Evolutionary conservation across 2,797 vertebrate genomes (phyloP), one percentile per base, ranked within the genome.

Genomic region (Pangasius djambal): DNA sequence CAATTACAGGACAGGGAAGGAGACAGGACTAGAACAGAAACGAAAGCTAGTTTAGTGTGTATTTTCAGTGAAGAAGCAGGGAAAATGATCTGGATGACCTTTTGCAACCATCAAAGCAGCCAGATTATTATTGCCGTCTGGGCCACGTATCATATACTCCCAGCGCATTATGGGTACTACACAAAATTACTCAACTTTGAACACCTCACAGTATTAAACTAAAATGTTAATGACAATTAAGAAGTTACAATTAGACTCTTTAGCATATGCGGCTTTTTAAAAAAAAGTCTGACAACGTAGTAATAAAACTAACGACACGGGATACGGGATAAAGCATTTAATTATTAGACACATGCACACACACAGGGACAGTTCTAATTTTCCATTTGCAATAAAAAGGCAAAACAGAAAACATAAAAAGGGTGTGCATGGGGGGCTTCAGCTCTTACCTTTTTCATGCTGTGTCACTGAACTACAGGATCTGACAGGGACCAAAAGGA

Each of bases 371-470:
- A 6, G 25, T 50, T 50, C 22, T 40, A 12, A 1, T 10, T 52
- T 16, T 34, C 18, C 44, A 34, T 57, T 34, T 57, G 4, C 31
- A 59, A 34, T 79, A 57, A 59, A 81, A 79, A 31, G 6, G 4
- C 3, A 55, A 70, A 85, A 3, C 22, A 84, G 20, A 67, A 67
- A 84, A 69, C 22, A 48, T 13, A 48, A n/a, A 44, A 83, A 12
- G 28, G 16, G 28, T 10, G 67, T 28, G 28, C 15, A 20, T 31
- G 55, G 57, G 10, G 20, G 31, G 13, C 40, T 84, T 40, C 5
- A 86, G 20, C 3, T 75, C 88, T 74, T 91, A 91, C 90, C 90
- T 91, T 88, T 84, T 37, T 63, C 74, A 88, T 91, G 86, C 79
- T 25, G 79, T 48, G 22, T 52, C 44, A 82, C 83, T 65, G 84